Evolutionary conservation across 2,113 vertebrate genomes (phyloP).

Genomic region (Ailuropoda melanoleuca): DNA sequence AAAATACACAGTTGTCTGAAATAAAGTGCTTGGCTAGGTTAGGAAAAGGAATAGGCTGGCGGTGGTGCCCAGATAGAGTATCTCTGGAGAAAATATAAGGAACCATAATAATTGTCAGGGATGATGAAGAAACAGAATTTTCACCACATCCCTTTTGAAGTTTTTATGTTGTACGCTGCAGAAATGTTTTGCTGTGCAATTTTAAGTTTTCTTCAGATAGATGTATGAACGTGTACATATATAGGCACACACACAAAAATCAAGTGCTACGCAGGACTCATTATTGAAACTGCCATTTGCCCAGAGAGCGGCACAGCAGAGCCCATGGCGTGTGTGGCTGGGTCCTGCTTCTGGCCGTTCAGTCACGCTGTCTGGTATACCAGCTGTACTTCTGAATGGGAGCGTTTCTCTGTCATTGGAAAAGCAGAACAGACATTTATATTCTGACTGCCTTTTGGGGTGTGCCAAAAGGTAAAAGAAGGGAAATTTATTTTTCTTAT

Average conservation of each 20-base stretch:
- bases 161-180: not conserved
- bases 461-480: not conserved
- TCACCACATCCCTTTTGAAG: not conserved
- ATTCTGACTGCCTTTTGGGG: constrained; percentile 24
- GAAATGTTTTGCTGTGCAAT: not conserved
- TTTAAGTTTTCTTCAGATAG: not conserved
- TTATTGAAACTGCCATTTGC: not conserved
- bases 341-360: not conserved
- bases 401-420: constrained; percentile 51
- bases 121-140: not conserved
- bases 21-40: not conserved
- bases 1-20: not conserved
- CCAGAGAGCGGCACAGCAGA: not conserved
- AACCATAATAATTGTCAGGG: too few relatives aligned
- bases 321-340: accelerated
- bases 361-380: not conserved
- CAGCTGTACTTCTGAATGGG: not conserved
- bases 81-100: not conserved
- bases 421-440: constrained; percentile 30
- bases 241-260: not conserved
- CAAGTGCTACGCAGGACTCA: not conserved
- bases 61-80: not conserved
- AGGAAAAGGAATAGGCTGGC: not conserved
- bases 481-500: constrained; percentile 8
- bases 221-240: not conserved